Evolutionary conservation across 2,888 invertebrate species (phyloP).

Genomic region (Eristalis arbustorum): DNA sequence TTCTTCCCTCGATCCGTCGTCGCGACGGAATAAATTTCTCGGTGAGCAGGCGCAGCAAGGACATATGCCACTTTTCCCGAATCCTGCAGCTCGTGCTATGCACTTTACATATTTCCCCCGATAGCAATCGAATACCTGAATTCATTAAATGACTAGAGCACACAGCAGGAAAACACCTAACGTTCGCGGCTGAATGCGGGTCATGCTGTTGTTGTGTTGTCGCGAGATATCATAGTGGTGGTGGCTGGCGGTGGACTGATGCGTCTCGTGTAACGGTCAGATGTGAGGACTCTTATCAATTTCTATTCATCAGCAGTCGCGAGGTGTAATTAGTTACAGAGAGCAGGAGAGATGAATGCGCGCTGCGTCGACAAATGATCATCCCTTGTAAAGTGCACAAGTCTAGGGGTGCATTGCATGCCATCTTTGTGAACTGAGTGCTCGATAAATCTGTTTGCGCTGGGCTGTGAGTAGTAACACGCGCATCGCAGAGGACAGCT

Average conservation of each 20-base stretch:
- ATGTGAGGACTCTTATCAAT: constrained; percentile 38
- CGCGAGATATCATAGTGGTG: constrained; percentile 51
- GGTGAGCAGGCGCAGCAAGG: constrained; percentile 36
- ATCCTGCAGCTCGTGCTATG: constrained; percentile 5
- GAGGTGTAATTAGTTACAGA: constrained; percentile 54
- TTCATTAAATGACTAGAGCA: constrained; percentile 18
- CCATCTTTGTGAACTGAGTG: constrained; percentile 16
- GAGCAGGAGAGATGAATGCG: constrained; percentile 7
- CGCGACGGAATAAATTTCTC: constrained; percentile 58
- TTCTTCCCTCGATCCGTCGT: not conserved
- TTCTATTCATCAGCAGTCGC: constrained; percentile 58
- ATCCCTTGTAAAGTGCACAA: constrained; percentile 48
- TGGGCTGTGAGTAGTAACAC: constrained; percentile 11
- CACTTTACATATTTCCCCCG: constrained; percentile 48
- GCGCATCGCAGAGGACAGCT: constrained; percentile 44
- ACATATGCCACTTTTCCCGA: constrained; percentile 62
- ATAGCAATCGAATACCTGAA: constrained; percentile 60
- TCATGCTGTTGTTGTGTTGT: not conserved
- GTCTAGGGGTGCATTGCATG: constrained; percentile 48
- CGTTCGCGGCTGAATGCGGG: constrained; percentile 49
- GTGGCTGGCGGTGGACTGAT: no score
- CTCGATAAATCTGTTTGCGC: constrained; percentile 52
- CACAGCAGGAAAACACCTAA: not conserved
- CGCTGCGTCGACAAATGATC: constrained; percentile 40
- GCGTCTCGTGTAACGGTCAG: constrained; percentile 51